Evolutionary conservation across 2,888 invertebrate species (phyloP).

Genomic region (Lysandra bellargus): DNA sequence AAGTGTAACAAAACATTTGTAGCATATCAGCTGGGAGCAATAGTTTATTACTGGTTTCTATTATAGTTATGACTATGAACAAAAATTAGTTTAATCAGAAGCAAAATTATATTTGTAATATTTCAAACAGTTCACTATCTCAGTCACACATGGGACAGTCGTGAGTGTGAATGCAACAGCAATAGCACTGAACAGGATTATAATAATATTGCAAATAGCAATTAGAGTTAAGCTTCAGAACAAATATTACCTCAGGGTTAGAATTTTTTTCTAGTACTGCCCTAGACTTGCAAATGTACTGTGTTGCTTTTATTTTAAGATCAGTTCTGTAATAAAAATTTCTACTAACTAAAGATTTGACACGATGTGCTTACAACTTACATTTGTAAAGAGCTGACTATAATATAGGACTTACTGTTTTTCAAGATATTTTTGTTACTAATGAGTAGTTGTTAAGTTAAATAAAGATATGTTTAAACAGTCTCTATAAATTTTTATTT

Average conservation of each 20-base stretch:
- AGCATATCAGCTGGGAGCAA: neutral
- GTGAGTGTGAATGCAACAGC: neutral
- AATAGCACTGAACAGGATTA: neutral
- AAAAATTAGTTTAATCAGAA: neutral
- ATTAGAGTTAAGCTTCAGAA: neutral
- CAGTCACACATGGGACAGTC: neutral
- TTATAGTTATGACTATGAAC: neutral
- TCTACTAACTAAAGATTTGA: neutral
- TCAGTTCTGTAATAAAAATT: neutral
- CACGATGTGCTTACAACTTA: slow-evolving; percentile 6
- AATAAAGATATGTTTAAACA: slow-evolving; percentile 37
- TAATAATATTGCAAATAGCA: neutral
- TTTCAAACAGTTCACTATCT: neutral
- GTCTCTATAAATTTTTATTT: slow-evolving; percentile 29
- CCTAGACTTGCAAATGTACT: neutral
- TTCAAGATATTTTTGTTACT: slow-evolving; percentile 46
- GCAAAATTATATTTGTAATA: neutral
- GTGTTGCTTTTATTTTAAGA: neutral
- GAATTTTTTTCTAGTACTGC: neutral
- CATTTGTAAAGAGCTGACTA: neutral
- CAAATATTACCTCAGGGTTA: neutral
- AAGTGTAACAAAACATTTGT: neutral
- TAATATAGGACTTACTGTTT: neutral
- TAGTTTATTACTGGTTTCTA: neutral
- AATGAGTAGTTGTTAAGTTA: slow-evolving; percentile 37